Evolutionary conservation across 2,113 vertebrate species (phyloP).

Genomic region (Hypocryptadius cinnamomeus): DNA sequence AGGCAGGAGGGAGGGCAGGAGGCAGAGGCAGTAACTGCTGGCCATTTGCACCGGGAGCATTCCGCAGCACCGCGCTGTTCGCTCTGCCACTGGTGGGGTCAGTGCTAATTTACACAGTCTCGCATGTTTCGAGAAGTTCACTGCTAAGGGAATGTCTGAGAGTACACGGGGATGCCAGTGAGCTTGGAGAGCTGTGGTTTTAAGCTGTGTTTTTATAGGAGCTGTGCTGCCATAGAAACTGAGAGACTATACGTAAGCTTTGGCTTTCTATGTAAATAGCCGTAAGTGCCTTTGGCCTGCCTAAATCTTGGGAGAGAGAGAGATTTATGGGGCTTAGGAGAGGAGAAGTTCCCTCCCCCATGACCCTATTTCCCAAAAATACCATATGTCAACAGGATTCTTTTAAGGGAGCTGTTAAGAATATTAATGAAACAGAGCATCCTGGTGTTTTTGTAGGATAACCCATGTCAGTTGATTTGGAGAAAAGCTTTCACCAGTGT

Average conservation of each 20-base stretch:
- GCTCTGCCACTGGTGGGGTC: fast-evolving
- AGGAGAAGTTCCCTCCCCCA: neutral
- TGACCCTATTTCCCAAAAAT: neutral
- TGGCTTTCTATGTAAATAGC: neutral
- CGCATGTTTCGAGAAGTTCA: neutral
- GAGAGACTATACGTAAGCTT: neutral
- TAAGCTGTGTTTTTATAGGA: neutral
- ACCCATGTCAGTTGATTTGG: neutral
- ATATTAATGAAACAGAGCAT: neutral
- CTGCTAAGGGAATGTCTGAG: neutral
- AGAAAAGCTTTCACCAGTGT: neutral
- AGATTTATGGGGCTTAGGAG: neutral
- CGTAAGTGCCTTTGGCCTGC: neutral
- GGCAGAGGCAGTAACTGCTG: neutral
- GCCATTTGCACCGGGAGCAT: fast-evolving
- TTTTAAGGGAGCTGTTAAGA: neutral
- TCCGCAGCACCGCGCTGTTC: fast-evolving
- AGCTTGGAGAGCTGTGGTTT: neutral
- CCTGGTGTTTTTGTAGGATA: neutral
- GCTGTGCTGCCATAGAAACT: slow-evolving; percentile 29
- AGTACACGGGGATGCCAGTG: neutral
- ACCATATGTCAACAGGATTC: neutral
- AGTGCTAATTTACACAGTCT: neutral
- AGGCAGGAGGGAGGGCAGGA: neutral
- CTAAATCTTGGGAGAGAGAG: neutral